These are phyloP conservation scores for Poecile montanus DNA, from an alignment of 2,797 vertebrate species.

Conservation along the genomic window DNA sequence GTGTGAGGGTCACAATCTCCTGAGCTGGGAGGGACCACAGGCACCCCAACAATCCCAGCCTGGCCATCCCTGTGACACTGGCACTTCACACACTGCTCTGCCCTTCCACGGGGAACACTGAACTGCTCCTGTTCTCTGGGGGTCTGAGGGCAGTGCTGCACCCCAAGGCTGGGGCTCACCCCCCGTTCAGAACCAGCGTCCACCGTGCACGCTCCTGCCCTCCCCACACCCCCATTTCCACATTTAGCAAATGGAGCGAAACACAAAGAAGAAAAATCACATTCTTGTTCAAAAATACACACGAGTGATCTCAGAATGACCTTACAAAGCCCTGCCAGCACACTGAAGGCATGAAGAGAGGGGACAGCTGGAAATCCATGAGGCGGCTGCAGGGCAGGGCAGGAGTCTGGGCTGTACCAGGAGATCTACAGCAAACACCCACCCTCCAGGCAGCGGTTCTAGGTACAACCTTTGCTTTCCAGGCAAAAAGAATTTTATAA, in stretches of 20 bases:
- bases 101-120: accelerated
- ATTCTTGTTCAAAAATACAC: background rate
- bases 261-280: background rate
- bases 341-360: too few species aligned
- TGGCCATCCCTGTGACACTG: accelerated
- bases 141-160: background rate
- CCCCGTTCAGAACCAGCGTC: background rate
- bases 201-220: accelerated
- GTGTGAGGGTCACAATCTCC: background rate
- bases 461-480: background rate
- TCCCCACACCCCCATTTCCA: background rate
- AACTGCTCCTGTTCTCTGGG: background rate
- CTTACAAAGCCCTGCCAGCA: accelerated
- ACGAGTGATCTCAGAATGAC: accelerated
- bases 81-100: background rate
- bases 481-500: background rate
- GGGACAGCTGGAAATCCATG: background rate
- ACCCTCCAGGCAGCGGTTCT: background rate
- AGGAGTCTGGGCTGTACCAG: accelerated
- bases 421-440: background rate
- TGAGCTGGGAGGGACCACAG: background rate
- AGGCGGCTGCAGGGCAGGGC: background rate
- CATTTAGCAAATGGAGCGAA: background rate
- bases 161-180: background rate
- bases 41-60: background rate